Evolutionary conservation across 2,888 invertebrate species (phyloP), one percentile per base, ranked within the genome.

Genomic region (Aromia moschata): DNA sequence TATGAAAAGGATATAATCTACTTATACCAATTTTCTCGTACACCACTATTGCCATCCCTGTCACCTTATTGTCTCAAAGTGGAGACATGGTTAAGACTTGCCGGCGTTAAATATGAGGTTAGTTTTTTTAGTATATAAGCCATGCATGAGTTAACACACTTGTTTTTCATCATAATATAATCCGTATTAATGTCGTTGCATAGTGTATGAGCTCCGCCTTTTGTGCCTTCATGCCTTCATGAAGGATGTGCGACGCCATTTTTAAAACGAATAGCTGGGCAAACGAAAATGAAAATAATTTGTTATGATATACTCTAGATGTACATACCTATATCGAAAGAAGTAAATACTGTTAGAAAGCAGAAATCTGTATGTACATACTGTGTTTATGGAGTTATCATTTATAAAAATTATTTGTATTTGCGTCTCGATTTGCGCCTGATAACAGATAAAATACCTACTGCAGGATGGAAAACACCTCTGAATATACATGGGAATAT

Each of bases 21-120:
- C 84, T 84, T 97, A 80, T 95, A 95, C 82, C 96, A 96, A 83
- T 94, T 96, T 81, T 89, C 94, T 70, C 89, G 96, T 78, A 94
- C 94, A 70, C 93, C 94, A 70, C 84, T 92, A 79, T 84, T 96
- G 78, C 96, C 96, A 60, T 94, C 95, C 64, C 85, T 94, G 74
- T 96, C 95, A 70, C 94, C 95, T 58, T 96, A 92, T 82, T 95
- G 94, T 84, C 87, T 96, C 80, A 96, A 96, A 87, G 93, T 96
- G 74, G 96, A 97, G 85, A 94, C 96, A 76, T 96, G 95, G 94
- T 86, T 97, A 70, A 88, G 96, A 79, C 87, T 96, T 75, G 90
- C 91, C 77, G 93, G 91, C 79, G 86, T 96, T 80, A 94, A 93
- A 84, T 96, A 96, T 83, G 95, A 96, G 93, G 96, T 96, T 84